A percentile compares a stretch with the other conserved stretches of the same genome.
Conservation (phyloP, 2,113 vertebrate genomes). For the Cebus imitator region DNA sequence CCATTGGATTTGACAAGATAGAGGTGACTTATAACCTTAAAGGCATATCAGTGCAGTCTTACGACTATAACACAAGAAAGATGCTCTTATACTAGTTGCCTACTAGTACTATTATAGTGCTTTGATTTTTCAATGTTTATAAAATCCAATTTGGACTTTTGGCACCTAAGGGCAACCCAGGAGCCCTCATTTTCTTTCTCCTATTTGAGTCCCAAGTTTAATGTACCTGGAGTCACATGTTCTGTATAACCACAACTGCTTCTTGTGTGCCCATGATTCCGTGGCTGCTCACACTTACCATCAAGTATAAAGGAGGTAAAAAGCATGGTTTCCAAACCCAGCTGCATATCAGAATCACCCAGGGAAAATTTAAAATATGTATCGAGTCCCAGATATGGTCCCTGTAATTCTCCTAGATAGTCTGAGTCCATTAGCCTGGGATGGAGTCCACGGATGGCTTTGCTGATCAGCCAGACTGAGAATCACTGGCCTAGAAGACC, state of each 20-base stretch:
- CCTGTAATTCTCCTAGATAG: background rate
- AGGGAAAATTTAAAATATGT: background rate
- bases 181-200: background rate
- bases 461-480: background rate
- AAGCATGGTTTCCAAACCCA: background rate
- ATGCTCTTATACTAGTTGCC: background rate
- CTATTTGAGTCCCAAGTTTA: background rate
- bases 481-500: background rate
- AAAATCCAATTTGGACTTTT: background rate
- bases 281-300: background rate
- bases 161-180: background rate
- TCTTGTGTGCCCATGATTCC: too few relatives aligned
- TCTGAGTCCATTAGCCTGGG: background rate
- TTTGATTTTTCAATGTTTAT: background rate
- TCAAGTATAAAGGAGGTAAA: background rate
- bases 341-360: background rate
- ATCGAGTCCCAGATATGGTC: background rate
- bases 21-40: background rate
- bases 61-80: background rate
- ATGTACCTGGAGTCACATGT: background rate
- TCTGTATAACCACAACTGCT: background rate
- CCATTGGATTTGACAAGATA: background rate
- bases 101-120: background rate
- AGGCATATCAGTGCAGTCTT: background rate
- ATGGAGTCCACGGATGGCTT: background rate